Evolutionary conservation across 2,797 vertebrate genomes (phyloP).

Genomic region (Cottoperca gobio): DNA sequence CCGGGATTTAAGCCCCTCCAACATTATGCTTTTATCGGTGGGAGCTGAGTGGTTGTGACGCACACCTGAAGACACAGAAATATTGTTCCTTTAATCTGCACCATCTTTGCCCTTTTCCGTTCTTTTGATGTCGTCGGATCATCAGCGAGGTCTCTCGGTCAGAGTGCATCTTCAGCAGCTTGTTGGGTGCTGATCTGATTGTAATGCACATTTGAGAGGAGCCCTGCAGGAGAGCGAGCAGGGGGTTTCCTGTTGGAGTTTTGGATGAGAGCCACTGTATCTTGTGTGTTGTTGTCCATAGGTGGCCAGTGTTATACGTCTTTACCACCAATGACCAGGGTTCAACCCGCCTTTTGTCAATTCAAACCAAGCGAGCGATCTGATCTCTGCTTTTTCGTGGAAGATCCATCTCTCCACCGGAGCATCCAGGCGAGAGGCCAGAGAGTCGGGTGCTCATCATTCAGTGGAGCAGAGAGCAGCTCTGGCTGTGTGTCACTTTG

Average conservation of each 20-base stretch:
- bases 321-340: too few relatives aligned
- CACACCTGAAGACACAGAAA: constrained; percentile 53
- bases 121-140: constrained; percentile 25
- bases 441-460: constrained; percentile 65
- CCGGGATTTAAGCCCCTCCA: constrained; percentile 16
- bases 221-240: constrained; percentile 24
- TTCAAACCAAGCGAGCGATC: background rate
- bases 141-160: background rate
- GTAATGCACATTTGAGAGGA: constrained; percentile 18
- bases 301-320: constrained; percentile 24
- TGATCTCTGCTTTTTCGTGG: constrained; percentile 49
- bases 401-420: constrained; percentile 39
- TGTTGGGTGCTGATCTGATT: constrained; percentile 10
- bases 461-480: constrained; percentile 59
- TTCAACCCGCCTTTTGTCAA: too few relatives aligned
- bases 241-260: constrained; percentile 10
- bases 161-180: constrained; percentile 20
- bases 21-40: constrained; percentile 18
- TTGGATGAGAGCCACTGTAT: constrained; percentile 18
- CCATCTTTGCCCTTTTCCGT: background rate
- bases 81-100: constrained; percentile 19
- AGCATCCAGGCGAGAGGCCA: constrained; percentile 57
- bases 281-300: constrained; percentile 19
- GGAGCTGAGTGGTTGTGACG: constrained; percentile 46
- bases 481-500: constrained; percentile 48